Evolutionary conservation across 2,888 invertebrate genomes (phyloP), one percentile per base, ranked within the genome.

Genomic region (Malthinus seriepunctatus): DNA sequence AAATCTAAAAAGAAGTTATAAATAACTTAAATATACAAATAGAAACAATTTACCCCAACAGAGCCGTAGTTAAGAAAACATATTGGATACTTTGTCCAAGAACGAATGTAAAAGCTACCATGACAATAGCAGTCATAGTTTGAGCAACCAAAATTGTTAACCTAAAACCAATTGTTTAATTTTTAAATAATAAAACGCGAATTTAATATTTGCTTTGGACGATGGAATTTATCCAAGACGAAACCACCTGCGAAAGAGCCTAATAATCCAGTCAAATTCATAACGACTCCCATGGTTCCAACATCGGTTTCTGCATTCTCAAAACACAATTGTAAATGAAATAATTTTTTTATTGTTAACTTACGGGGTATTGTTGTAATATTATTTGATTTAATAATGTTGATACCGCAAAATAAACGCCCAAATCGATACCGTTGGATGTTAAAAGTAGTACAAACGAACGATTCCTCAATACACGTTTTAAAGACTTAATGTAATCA

Each of bases 1-100:
- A 81, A 97, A 97, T 60, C 97, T 95, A 79, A 8, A 81, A 80
- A 61, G n/a, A n/a, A n/a, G n/a, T n/a, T n/a, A n/a, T n/a, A n/a
- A n/a, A n/a, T n/a, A n/a, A n/a, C n/a, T n/a, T n/a, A n/a, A n/a
- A n/a, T n/a, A 5, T 5, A 5, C 23, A 23, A 23, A 23, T 54
- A 23, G 12, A 88, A 89, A 72, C 39, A 79, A 80, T 56, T 39
- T 58, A 7, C 48, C 11, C 57, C 56, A 15, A 48, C 47, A 37
- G 48, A 33, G 23, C 23, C 3, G 23, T 23, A 3, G 23, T 23
- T 3, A 23, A 23, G 23, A 23, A 23, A 23, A 23, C 23, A 5
- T 23, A 23, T 23, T 23, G 2, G 23, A 23, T 23, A 5, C 23
- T 5, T 23, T 23, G 3, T 3, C 23, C 23, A 5, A 23, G 5